Evolutionary conservation across 2,888 invertebrate species (phyloP), one percentile per base, ranked within the genome.

Genomic region (Metacarcinus magister): DNA sequence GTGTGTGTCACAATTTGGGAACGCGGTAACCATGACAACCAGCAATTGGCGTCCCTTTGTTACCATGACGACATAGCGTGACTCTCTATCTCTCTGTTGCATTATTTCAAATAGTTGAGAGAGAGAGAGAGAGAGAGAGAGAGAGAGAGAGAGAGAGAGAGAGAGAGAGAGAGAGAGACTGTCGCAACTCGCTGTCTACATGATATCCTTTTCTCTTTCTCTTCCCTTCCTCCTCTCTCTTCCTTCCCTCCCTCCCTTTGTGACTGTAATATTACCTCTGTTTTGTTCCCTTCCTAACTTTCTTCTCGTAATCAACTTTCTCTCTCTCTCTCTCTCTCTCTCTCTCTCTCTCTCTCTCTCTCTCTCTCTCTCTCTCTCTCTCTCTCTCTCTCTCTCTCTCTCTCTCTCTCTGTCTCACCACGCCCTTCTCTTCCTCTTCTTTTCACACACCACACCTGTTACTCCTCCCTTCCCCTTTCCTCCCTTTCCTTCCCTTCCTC

Each of bases 321-420:
- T 89, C 89, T 32, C 39, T 32, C 28, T 89, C 89, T 89, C 91
- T 91, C 91, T 91, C 91, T 91, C 91, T 91, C 91, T 91, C 91
- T 91, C 91, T 43, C 91, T 91, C 91, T 91, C 91, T 91, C 91
- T 91, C 91, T 91, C 91, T 91, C 39, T 67, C 43, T 67, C 48
- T 67, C 54, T 54, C 43, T 60, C n/a, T 39, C 16, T 28, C 39
- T 43, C 28, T 60, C n/a, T 28, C 54, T 39, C 28, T 28, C 54
- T 28, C 67, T 16, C 43, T 60, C 28, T 60, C 28, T 60, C 43
- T 91, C 44, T 43, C 44, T 48, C 48, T 48, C 48, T 48, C 48
- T 48, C 48, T 48, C 48, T 48, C 48, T 48, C 48, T 48, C 48
- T 48, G 7, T 67, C 67, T 67, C 67, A 3, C 67, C 5, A 0